Base-by-base conservation (phyloP, 1,140 invertebrate species). In the Lordiphosa clarofinis region DNA sequence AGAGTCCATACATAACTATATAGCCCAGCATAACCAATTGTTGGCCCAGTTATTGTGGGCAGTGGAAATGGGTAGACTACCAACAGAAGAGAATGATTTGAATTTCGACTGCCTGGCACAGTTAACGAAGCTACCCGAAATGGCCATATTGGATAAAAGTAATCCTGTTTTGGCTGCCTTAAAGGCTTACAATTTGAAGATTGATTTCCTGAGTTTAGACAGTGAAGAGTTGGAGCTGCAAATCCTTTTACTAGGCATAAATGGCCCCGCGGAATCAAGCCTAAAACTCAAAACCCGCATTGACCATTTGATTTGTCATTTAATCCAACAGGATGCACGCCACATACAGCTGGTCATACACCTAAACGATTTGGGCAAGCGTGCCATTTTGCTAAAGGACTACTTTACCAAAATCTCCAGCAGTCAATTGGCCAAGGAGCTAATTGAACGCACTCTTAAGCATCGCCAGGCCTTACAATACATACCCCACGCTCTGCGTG, bases 21-120 rank as follows among this genome's bases (percentile, higher is more conserved):
- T 93, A 4, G 88, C 90, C 46, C 89, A 89, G 33, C 89, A 92
- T 47, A 92, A 92, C 64, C 91, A 90, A 90, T 47, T 93, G 1
- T 58, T 93, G 13, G 91, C 91, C 1, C 91, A 91, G 63, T 78
- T 93, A 3, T 67, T 92, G 12, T 89, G 90, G 55, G 89, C 90
- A 36, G 90, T 92, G 12, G 88, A 92, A 52, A 31, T 60, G 9
- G 55, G 82, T 65, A 61, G 48, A 7, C 12, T 84, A 0, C 42
- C 70, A 6, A 46, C 21, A 0, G 39, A 24, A 49, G 89, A 76
- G 12, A 15, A 54, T 0, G 28, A 43, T 1, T 13, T 82, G 12
- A 44, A 70, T 42, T 73, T 78, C 19, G 21, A 39, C 9, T 73
- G 90, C 62, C 87, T 91, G 11, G 55, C 90, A 2, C 88, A 88